A percentile compares a stretch with the other conserved stretches of the same genome.
phyloP scores from a whole-genome alignment of 2,113 vertebrate species.

The Forbesichthys papilliferus region DNA sequence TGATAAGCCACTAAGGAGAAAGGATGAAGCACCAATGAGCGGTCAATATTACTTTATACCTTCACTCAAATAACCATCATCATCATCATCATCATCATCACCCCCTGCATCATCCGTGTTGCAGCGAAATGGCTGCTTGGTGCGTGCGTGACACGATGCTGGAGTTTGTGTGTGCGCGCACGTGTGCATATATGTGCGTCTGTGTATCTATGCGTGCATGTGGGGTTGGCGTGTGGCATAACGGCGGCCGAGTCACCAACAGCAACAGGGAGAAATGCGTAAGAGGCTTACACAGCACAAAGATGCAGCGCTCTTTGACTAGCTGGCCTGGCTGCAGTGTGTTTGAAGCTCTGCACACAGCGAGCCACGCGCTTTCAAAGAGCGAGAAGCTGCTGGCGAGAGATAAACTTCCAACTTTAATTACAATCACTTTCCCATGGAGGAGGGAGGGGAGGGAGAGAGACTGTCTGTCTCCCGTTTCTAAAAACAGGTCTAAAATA shows the following conservation, averaged over 20 bases:
- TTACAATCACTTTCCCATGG: slow-evolving; percentile 73
- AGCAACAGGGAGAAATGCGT: slow-evolving; percentile 54
- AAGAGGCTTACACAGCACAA: slow-evolving; percentile 72
- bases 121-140: neutral
- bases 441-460: slow-evolving; percentile 45
- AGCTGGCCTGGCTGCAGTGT: slow-evolving; percentile 47
- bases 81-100: slow-evolving; percentile 3
- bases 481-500: slow-evolving; percentile 16
- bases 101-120: neutral
- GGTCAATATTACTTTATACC: neutral
- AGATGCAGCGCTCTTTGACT: slow-evolving; percentile 52
- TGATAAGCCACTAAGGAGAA: slow-evolving; percentile 92
- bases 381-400: slow-evolving; percentile 77
- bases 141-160: neutral
- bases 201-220: slow-evolving; percentile 15
- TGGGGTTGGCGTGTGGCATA: slow-evolving; percentile 25
- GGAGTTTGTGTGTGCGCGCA: neutral
- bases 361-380: slow-evolving; percentile 79
- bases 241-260: slow-evolving; percentile 40
- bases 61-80: neutral
- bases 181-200: neutral
- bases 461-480: slow-evolving; percentile 19
- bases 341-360: slow-evolving; percentile 56
- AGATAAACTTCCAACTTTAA: slow-evolving; percentile 85
- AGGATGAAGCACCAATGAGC: slow-evolving; percentile 3